Percentiles rank a stretch among this genome's conserved stretches.
Conservation (phyloP, 1,140 invertebrate genomes). For the Drosophila rufa region DNA sequence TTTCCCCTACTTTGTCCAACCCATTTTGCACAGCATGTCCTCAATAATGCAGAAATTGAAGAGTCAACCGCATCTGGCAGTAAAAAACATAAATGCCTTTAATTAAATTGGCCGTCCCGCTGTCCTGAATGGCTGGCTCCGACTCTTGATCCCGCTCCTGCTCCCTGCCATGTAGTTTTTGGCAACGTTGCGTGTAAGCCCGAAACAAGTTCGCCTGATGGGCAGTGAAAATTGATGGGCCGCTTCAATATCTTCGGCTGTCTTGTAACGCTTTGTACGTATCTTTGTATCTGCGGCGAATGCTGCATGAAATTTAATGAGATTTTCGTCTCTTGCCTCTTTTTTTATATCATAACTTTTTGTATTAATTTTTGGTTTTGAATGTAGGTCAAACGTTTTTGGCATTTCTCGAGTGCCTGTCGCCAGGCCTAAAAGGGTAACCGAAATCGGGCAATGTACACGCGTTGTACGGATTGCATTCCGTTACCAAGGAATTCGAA, state of each 20-base stretch:
- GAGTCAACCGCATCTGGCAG: constrained; percentile 43
- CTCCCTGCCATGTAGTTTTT: constrained; percentile 21
- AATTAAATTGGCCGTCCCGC: constrained; percentile 65
- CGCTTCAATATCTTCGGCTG: constrained; percentile 51
- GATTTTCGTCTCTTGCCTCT: constrained; percentile 53
- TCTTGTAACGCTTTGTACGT: constrained; percentile 56
- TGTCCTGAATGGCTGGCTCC: constrained; percentile 23
- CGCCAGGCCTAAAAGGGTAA: constrained; percentile 58
- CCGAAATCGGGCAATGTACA: constrained; percentile 64
- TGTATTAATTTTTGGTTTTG: constrained; percentile 40
- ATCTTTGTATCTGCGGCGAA: constrained; percentile 47
- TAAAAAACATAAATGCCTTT: constrained; percentile 75
- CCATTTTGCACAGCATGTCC: background rate
- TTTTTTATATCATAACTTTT: constrained; percentile 63
- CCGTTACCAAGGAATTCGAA: constrained; percentile 22
- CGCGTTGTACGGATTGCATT: constrained; percentile 61
- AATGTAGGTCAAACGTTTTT: constrained; percentile 80
- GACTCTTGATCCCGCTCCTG: background rate
- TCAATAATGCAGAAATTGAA: constrained; percentile 28
- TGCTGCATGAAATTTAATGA: constrained; percentile 75
- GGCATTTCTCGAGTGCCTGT: constrained; percentile 52
- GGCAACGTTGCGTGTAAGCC: constrained; percentile 44
- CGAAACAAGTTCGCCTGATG: constrained; percentile 58
- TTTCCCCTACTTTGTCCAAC: background rate
- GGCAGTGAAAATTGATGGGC: constrained; percentile 64